These are phyloP conservation scores for Anthrax anthrax DNA, from an alignment of 2,888 invertebrate species.

Conservation along the genomic window DNA sequence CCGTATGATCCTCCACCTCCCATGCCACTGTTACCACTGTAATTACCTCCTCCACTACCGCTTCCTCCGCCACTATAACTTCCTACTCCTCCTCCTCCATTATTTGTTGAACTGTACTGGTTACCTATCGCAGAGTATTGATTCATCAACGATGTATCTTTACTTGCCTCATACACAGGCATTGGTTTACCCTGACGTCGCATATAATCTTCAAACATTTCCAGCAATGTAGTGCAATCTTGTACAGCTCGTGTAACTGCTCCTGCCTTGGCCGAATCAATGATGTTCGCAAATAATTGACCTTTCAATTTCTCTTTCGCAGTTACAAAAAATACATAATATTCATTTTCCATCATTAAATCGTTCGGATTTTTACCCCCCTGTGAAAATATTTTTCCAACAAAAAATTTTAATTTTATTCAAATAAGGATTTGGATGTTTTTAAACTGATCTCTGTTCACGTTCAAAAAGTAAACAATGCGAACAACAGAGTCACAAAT, in stretches of 20 bases:
- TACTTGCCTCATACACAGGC: background rate
- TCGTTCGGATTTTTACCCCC: conserved; percentile 10
- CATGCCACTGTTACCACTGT: background rate
- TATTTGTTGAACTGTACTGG: background rate
- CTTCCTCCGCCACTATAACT: background rate
- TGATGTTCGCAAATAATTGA: conserved; percentile 8
- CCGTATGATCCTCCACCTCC: background rate
- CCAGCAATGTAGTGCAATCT: conserved; percentile 7
- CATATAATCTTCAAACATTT: conserved; percentile 9
- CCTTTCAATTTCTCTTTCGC: conserved; percentile 12
- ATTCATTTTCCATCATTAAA: conserved; percentile 10
- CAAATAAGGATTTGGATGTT: no score
- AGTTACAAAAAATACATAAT: conserved; percentile 11
- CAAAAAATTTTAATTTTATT: no score
- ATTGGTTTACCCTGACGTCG: background rate
- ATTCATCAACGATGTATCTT: background rate
- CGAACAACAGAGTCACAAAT: no score
- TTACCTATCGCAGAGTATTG: background rate
- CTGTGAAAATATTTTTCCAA: no score
- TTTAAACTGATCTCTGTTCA: no score
- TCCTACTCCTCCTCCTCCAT: no score
- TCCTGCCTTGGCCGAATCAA: conserved; percentile 5
- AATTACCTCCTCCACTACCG: no score
- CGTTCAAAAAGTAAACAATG: no score
- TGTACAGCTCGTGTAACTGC: conserved; percentile 7